Evolutionary conservation across 2,113 vertebrate species (phyloP).

Genomic region (Sigmodon hispidus): DNA sequence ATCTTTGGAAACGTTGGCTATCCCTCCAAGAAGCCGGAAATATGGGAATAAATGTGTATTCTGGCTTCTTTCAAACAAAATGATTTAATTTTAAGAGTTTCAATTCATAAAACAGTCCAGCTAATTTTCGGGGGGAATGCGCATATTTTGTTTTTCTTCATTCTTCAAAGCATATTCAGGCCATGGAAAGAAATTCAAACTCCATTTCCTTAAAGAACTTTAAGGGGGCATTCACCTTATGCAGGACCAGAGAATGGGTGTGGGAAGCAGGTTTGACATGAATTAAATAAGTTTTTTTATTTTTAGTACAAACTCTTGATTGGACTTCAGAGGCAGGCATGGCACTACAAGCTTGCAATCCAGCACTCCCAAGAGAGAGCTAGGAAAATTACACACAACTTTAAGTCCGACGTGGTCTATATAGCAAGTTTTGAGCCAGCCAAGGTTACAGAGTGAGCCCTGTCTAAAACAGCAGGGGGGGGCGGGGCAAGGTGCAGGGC

Average conservation of each 20-base stretch:
- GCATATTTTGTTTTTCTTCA: conserved; percentile 58
- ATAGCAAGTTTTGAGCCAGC: background rate
- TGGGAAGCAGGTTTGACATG: background rate
- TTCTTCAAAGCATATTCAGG: conserved; percentile 61
- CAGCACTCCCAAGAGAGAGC: background rate
- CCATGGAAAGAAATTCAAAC: conserved; percentile 58
- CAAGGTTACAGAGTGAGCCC: background rate
- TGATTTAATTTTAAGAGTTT: conserved; percentile 72
- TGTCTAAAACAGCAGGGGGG: background rate
- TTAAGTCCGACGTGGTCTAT: background rate
- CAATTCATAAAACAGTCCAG: conserved; percentile 71
- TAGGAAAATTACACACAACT: background rate
- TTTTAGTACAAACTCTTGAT: conserved; percentile 5
- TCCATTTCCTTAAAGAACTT: conserved; percentile 59
- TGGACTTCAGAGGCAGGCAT: background rate
- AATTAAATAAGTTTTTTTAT: background rate
- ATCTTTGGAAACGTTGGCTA: conserved; percentile 39
- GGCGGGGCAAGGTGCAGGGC: background rate
- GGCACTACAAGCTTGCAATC: background rate
- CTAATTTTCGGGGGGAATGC: conserved; percentile 66
- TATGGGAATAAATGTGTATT: conserved; percentile 39
- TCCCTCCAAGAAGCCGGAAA: conserved; percentile 59
- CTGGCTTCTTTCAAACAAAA: conserved; percentile 71
- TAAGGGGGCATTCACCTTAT: conserved; percentile 1
- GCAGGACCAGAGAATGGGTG: background rate